phyloP scores from a whole-genome alignment of 2,797 vertebrate genomes.

The Gouania willdenowi region DNA sequence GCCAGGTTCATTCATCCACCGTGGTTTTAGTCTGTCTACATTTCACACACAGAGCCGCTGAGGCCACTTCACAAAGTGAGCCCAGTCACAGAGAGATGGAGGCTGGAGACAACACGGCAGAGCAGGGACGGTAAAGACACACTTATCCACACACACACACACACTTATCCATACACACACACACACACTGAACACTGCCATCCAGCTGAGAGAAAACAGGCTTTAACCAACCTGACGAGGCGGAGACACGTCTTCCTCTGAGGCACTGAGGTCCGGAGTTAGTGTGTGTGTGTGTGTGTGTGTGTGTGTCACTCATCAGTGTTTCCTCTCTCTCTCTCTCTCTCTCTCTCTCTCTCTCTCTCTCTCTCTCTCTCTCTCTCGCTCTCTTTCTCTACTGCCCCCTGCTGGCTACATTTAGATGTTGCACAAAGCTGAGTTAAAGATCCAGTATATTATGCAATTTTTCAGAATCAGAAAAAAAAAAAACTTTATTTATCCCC shows the following conservation, averaged over 20 bases:
- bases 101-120: background rate
- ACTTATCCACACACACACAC: conserved; percentile 2
- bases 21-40: no score
- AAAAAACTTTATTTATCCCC: no score
- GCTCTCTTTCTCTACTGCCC: conserved; percentile 3
- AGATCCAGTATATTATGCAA: no score
- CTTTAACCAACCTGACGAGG: conserved; percentile 67
- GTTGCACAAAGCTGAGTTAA: no score
- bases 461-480: no score
- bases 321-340: conserved; percentile 38
- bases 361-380: conserved; percentile 23
- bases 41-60: conserved; percentile 18
- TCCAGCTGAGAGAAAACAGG: background rate
- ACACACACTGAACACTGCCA: background rate
- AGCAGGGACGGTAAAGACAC: background rate
- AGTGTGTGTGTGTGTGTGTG: conserved; percentile 11
- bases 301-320: conserved; percentile 30
- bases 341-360: conserved; percentile 10
- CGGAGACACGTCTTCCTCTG: conserved; percentile 57
- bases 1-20: conserved; percentile 2
- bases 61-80: conserved; percentile 31
- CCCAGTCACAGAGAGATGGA: background rate
- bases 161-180: background rate
- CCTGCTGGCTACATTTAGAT: no score
- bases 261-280: conserved; percentile 64